phyloP scores from a whole-genome alignment of 2,888 invertebrate species.

The Agrotis clavis region DNA sequence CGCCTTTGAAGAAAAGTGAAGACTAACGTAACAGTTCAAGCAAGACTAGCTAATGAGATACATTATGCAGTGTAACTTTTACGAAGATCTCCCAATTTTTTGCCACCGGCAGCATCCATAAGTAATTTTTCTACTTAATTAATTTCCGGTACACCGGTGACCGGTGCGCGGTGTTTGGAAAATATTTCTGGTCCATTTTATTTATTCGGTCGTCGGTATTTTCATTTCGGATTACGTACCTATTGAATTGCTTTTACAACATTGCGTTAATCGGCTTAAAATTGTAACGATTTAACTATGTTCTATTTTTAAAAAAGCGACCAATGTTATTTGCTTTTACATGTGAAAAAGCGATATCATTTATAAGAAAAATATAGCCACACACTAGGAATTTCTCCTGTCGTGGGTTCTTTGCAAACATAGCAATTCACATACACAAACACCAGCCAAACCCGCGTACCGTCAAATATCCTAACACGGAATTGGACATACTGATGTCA shows the following conservation, averaged over 20 bases:
- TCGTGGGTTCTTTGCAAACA: no score
- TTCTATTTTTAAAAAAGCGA: neutral
- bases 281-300: neutral
- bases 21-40: constrained; percentile 26
- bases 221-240: neutral
- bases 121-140: constrained; percentile 21
- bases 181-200: constrained; percentile 12
- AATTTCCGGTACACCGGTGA: constrained; percentile 2
- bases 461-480: no score
- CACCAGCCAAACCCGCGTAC: no score
- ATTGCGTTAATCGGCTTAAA: neutral
- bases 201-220: neutral
- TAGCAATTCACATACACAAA: no score
- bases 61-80: constrained; percentile 33
- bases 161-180: neutral
- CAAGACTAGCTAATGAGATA: constrained; percentile 26
- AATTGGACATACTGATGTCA: no score
- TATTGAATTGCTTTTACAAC: neutral
- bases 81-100: neutral
- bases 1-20: constrained; percentile 47
- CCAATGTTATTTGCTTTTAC: neutral
- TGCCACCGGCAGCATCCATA: neutral
- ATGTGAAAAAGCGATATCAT: no score
- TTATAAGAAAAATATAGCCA: no score
- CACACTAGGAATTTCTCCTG: no score